Evolutionary conservation across 2,888 invertebrate species (phyloP).

Genomic region (Chloromyia formosa): DNA sequence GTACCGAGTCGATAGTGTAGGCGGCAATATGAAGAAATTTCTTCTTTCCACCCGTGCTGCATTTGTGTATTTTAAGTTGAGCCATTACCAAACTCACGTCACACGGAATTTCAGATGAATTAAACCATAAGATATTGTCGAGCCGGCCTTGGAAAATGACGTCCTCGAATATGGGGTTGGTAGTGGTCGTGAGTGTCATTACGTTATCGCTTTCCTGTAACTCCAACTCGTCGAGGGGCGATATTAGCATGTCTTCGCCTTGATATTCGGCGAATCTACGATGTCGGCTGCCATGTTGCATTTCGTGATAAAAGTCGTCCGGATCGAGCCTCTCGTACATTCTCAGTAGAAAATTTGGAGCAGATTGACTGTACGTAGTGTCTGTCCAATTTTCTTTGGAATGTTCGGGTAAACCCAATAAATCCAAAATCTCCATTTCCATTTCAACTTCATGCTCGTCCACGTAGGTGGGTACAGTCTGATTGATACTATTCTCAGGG

Average conservation of each 20-base stretch:
- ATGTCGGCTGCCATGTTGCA: conserved; percentile 47
- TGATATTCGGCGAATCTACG: conserved; percentile 68
- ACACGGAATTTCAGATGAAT: conserved; percentile 84
- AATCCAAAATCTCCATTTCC: conserved; percentile 24
- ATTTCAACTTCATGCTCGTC: conserved; percentile 10
- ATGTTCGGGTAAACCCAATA: conserved; percentile 5
- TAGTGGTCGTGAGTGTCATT: conserved; percentile 85
- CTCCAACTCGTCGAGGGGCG: conserved; percentile 81
- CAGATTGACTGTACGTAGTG: conserved; percentile 68
- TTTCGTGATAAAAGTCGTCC: conserved; percentile 62
- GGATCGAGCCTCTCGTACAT: conserved; percentile 81
- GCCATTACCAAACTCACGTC: conserved; percentile 84
- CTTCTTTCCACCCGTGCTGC: conserved; percentile 58
- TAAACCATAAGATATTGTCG: conserved; percentile 77
- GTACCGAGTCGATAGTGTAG: conserved; percentile 56
- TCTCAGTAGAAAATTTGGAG: conserved; percentile 88
- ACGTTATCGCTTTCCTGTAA: conserved; percentile 94
- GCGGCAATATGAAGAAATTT: conserved; percentile 59
- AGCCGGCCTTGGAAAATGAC: not conserved
- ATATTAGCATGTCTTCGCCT: conserved; percentile 73
- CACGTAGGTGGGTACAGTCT: not conserved
- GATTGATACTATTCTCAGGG: conserved; percentile 15
- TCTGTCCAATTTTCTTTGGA: conserved; percentile 27
- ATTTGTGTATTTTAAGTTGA: conserved; percentile 80
- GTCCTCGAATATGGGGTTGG: not conserved